A percentile compares a stretch with the other conserved stretches of the same genome.
Evolutionary conservation across 1,140 invertebrate species (phyloP).

Genomic region (Maconellicoccus hirsutus): DNA sequence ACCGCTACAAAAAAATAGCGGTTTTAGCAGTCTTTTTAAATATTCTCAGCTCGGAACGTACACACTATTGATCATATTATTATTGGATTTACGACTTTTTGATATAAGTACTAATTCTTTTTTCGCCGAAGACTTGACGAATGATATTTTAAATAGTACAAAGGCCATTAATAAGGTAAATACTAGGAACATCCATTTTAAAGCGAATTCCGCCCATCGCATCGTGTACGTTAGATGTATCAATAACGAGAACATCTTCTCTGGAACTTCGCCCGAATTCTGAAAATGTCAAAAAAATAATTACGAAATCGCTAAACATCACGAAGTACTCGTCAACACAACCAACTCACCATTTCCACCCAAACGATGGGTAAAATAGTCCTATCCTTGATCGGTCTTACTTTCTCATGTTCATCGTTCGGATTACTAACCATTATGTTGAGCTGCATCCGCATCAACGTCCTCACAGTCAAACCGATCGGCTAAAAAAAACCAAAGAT

Average conservation of each 20-base stretch:
- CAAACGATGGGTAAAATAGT: slow-evolving; percentile 31
- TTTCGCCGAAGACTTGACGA: not conserved
- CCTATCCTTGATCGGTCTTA: slow-evolving; percentile 27
- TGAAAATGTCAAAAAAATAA: not conserved
- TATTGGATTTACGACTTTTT: not conserved
- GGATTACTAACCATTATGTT: slow-evolving; percentile 31
- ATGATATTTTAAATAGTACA: slow-evolving; percentile 1
- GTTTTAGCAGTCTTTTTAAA: not conserved
- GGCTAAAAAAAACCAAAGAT: slow-evolving; percentile 26
- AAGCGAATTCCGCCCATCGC: not conserved
- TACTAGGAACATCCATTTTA: not conserved
- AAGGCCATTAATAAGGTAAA: slow-evolving; percentile 11
- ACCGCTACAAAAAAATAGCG: not conserved
- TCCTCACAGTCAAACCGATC: slow-evolving; percentile 31
- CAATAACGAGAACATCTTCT: slow-evolving; percentile 6
- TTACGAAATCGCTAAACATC: too few species aligned
- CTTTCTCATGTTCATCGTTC: not conserved
- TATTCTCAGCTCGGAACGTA: slow-evolving; percentile 9
- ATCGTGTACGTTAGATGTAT: not conserved
- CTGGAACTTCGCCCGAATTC: slow-evolving; percentile 12
- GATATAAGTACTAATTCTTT: not conserved
- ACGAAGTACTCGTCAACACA: not conserved
- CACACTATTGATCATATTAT: not conserved
- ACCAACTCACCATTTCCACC: slow-evolving; percentile 30
- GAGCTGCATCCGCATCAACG: slow-evolving; percentile 30